Percentiles rank a stretch among this genome's conserved stretches.
Evolutionary conservation across 2,113 vertebrate genomes (phyloP).

Genomic region (Machaerirhynchus nigripectus): DNA sequence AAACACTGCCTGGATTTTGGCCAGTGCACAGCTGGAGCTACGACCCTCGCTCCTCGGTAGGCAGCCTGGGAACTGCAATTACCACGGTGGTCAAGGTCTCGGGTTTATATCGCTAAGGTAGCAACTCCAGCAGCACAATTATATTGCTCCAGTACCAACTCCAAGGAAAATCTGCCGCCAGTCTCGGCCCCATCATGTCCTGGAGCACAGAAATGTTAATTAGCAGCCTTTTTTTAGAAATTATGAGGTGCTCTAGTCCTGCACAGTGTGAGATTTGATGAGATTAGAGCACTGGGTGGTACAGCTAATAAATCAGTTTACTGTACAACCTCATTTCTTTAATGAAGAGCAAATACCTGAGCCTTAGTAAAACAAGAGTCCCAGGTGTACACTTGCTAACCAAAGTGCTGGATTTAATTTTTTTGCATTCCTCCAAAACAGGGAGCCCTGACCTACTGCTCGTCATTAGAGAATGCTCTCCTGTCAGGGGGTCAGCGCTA

Average conservation of each 20-base stretch:
- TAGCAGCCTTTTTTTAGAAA: neutral
- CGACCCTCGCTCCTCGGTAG: neutral
- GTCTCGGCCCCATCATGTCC: neutral
- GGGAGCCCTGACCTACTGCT: neutral
- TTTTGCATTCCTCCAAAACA: neutral
- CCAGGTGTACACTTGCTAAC: neutral
- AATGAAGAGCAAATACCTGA: slow-evolving; percentile 23
- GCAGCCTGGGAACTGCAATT: slow-evolving; percentile 27
- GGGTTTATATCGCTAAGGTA: neutral
- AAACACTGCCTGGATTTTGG: slow-evolving; percentile 29
- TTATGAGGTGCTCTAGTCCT: neutral
- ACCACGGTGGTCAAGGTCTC: neutral
- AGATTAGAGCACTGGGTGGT: slow-evolving; percentile 13
- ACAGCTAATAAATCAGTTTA: slow-evolving; percentile 33
- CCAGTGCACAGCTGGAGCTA: neutral
- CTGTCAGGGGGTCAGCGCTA: neutral
- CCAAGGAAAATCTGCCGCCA: neutral
- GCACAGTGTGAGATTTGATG: slow-evolving; percentile 20
- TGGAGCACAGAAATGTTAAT: slow-evolving; percentile 33
- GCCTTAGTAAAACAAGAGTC: neutral
- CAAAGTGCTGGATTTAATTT: neutral
- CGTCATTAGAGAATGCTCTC: neutral
- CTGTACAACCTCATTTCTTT: slow-evolving; percentile 33
- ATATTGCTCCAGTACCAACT: neutral
- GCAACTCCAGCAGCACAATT: neutral